Evolutionary conservation across 2,888 invertebrate species (phyloP).

Genomic region (Cancer borealis): DNA sequence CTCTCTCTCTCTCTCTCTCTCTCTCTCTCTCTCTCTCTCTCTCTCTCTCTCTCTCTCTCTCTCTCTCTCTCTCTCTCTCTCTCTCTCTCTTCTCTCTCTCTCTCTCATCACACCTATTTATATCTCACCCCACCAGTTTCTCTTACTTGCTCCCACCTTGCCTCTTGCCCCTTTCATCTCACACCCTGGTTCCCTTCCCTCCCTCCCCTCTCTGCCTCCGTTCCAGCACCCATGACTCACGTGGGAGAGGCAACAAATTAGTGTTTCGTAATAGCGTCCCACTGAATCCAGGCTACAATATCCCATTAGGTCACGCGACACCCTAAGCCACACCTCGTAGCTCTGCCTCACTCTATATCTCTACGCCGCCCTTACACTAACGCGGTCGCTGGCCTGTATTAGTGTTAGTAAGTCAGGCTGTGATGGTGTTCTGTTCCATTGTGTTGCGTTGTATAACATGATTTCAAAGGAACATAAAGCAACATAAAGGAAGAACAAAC

Average conservation of each 20-base stretch:
- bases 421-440: too few species aligned
- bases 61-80: background rate
- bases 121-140: background rate
- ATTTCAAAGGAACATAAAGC: too few species aligned
- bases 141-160: background rate
- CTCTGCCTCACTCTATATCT: too few species aligned
- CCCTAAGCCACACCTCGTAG: background rate
- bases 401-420: too few species aligned
- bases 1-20: too few species aligned
- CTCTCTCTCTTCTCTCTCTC: background rate
- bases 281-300: background rate
- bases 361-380: too few species aligned
- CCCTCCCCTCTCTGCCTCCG: background rate
- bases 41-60: too few species aligned
- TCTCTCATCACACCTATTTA: slow-evolving; percentile 8
- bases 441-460: too few species aligned
- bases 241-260: background rate
- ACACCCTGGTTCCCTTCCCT: background rate
- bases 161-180: background rate
- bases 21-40: too few species aligned
- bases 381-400: too few species aligned
- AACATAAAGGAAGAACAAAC: too few species aligned
- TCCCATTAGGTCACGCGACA: background rate
- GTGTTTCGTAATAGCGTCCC: background rate
- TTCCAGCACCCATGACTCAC: background rate